phyloP scores from a whole-genome alignment of 2,113 vertebrate genomes.

The Hucho hucho region DNA sequence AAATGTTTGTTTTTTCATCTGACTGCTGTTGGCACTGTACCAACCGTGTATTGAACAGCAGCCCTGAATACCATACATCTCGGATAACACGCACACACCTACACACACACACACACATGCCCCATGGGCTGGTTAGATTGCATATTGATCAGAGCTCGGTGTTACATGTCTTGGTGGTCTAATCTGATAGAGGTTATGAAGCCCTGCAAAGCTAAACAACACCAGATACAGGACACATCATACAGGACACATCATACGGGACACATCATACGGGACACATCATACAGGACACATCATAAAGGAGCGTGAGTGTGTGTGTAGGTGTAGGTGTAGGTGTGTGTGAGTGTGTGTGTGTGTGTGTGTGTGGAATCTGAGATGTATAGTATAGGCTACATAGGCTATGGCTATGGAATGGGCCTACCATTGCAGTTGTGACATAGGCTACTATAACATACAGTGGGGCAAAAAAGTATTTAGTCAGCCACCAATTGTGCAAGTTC shows the following conservation, averaged over 20 bases:
- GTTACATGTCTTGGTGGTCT: conserved; percentile 54
- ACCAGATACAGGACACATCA: neutral
- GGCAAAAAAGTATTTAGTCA: too few species aligned
- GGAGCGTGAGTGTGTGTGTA: too few species aligned
- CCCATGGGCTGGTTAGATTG: conserved; percentile 62
- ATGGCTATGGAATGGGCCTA: too few species aligned
- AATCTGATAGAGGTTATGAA: conserved; percentile 57
- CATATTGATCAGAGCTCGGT: conserved; percentile 69
- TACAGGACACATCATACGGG: too few species aligned
- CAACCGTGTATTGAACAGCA: conserved; percentile 22
- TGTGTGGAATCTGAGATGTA: conserved; percentile 18
- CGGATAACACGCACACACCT: conserved; percentile 7
- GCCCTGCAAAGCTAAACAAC: neutral
- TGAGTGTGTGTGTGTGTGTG: neutral
- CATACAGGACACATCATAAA: too few species aligned
- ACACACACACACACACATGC: neutral
- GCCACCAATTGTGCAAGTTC: too few species aligned
- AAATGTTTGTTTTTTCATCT: neutral
- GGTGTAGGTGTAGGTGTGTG: too few species aligned
- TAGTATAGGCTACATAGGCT: neutral
- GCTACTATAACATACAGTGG: too few species aligned
- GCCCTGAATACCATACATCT: conserved; percentile 12
- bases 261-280: too few species aligned
- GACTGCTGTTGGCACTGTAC: conserved; percentile 10
- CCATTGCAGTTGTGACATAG: too few species aligned